Percentiles rank a stretch among this genome's conserved stretches.
These are phyloP conservation scores for roundworm (Caenorhabditis elegans) DNA, from an alignment of 1,140 invertebrate species.

Conservation along the genomic window DNA sequence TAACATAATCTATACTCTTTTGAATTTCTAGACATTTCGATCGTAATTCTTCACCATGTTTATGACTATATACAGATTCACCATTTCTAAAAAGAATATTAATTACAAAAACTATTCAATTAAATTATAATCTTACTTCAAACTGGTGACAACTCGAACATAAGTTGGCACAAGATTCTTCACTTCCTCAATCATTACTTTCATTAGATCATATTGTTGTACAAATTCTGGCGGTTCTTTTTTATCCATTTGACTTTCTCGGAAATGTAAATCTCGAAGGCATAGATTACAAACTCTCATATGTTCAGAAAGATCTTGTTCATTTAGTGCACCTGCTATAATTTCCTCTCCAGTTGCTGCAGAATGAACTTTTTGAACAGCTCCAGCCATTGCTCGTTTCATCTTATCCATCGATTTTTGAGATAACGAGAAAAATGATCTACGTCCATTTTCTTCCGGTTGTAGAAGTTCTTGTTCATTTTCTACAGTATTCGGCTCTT, in stretches of 20 bases:
- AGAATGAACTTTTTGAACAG: slow-evolving; percentile 14
- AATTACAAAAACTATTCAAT: slow-evolving; percentile 34
- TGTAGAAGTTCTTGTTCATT: background rate
- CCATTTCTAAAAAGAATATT: slow-evolving; percentile 75
- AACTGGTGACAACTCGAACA: slow-evolving; percentile 78
- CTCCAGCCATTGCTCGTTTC: slow-evolving; percentile 19
- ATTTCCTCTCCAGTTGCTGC: slow-evolving; percentile 3
- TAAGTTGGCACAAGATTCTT: slow-evolving; percentile 79
- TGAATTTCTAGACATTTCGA: slow-evolving; percentile 81
- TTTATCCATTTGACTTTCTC: slow-evolving; percentile 78
- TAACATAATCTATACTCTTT: slow-evolving; percentile 79
- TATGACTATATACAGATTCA: slow-evolving; percentile 81
- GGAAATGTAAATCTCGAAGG: slow-evolving; percentile 78
- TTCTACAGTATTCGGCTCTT: background rate
- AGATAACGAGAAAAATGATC: background rate
- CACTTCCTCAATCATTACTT: slow-evolving; percentile 77
- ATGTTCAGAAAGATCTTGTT: slow-evolving; percentile 71
- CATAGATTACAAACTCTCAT: slow-evolving; percentile 83
- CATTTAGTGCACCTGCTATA: slow-evolving; percentile 53
- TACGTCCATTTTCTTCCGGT: background rate
- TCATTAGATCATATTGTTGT: slow-evolving; percentile 80
- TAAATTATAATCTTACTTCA: slow-evolving; percentile 70
- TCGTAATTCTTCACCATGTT: slow-evolving; percentile 80
- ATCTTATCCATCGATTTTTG: slow-evolving; percentile 2
- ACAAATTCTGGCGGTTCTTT: slow-evolving; percentile 78